These are phyloP conservation scores for Nixonia krombeini DNA, from an alignment of 1,140 invertebrate genomes.

Conservation along the genomic window DNA sequence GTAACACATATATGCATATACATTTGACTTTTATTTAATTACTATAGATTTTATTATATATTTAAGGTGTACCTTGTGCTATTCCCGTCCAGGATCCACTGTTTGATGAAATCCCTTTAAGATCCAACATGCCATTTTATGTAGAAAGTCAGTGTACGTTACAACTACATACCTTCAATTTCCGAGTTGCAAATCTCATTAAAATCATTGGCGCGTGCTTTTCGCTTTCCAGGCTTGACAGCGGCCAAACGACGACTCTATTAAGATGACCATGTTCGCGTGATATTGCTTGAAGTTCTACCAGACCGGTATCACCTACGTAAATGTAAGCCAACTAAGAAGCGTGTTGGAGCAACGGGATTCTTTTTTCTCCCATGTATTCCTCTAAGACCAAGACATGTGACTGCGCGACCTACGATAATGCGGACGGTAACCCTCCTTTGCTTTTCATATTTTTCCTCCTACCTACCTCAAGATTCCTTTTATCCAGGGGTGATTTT, in stretches of 20 bases:
- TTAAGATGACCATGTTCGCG: conserved; percentile 70
- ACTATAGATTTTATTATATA: no score
- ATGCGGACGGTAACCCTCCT: not conserved
- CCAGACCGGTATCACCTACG: conserved; percentile 1
- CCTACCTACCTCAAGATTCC: conserved; percentile 1
- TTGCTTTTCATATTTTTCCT: conserved; percentile 6
- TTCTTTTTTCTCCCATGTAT: conserved; percentile 10
- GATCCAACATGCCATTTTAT: no score
- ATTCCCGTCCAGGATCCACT: no score
- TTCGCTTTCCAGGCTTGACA: conserved; percentile 55
- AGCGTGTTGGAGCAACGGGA: not conserved
- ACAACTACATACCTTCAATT: conserved; percentile 14
- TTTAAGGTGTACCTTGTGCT: no score
- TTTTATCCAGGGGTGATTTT: conserved; percentile 43
- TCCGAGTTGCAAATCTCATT: conserved; percentile 67
- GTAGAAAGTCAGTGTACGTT: not conserved
- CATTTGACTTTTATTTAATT: no score
- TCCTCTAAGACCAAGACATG: not conserved
- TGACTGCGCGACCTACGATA: conserved; percentile 9
- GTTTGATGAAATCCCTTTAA: no score
- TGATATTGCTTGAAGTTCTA: conserved; percentile 66
- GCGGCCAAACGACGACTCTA: conserved; percentile 56
- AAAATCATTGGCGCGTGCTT: conserved; percentile 67
- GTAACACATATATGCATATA: no score
- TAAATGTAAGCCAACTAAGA: conserved; percentile 6